Base-by-base conservation (phyloP, 1,140 invertebrate species). In the Drosophila grimshawi region DNA sequence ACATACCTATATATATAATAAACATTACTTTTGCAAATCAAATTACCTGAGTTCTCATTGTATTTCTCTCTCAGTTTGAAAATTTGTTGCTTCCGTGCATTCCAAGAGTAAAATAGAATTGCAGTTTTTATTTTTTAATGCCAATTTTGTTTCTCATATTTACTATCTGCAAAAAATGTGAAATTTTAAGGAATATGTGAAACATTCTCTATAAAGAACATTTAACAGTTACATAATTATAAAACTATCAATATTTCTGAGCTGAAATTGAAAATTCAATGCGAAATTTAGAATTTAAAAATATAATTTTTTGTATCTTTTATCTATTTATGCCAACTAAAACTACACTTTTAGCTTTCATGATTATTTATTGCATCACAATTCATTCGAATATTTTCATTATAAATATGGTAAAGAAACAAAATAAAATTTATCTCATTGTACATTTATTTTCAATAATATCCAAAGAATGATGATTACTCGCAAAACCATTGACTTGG, bases 401-500 rank as follows among this genome's bases (percentile, higher is more conserved):
- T 35, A 35, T 19, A 32, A n/a, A 41, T 56, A 29, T 56, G 11
- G 5, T 19, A 55, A 55, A 39, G 4, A 55, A 39, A 5, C 6
- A 55, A 0, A 55, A 3, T 19, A 19, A 45, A 19, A n/a, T 0
- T 2, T 49, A 49, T 29, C 5, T 3, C 27, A 49, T 6, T 49
- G 5, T 2, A 8, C 7, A 62, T 62, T 39, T n/a, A 61, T 27
- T 57, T 32, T 4, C 6, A n/a, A 29, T 7, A 56, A 35, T 48
- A 49, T 48, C 56, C 8, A 30, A 56, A 35, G 8, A 33, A 53
- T 49, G 5, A 19, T 8, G 30, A 69, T 62, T 53, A 62, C 37
- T 27, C 29, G 37, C 29, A 67, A 67, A 60, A 59, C 30, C 7
- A 11, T 59, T 35, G 3, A 39, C 35, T 45, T 45, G 35, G 33